These are phyloP conservation scores for Upupa epops DNA, from an alignment of 2,113 vertebrate species.

Conservation along the genomic window DNA sequence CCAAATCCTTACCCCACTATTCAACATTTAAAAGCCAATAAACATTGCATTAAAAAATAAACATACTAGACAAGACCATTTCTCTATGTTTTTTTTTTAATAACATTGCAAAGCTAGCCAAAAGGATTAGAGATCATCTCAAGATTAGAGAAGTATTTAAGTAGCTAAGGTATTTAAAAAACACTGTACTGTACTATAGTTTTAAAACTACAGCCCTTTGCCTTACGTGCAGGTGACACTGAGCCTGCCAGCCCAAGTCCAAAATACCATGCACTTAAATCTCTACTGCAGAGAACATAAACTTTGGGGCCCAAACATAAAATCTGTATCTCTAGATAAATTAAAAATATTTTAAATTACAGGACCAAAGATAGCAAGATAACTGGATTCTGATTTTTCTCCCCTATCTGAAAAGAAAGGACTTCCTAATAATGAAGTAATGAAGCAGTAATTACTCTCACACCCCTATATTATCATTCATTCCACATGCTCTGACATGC, in stretches of 20 bases:
- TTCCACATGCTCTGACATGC: neutral
- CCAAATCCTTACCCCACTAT: rapidly evolving
- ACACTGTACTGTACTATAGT: neutral
- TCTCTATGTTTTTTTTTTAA: neutral
- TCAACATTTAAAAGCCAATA: neutral
- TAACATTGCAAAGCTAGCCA: neutral
- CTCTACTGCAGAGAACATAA: neutral
- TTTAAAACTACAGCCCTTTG: neutral
- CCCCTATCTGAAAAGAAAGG: neutral
- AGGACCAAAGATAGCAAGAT: neutral
- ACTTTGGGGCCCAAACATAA: neutral
- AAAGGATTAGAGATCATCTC: neutral
- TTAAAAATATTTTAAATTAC: neutral
- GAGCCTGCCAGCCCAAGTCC: neutral
- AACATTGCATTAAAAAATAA: neutral
- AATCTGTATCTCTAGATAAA: neutral
- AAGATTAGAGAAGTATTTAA: neutral
- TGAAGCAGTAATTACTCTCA: neutral
- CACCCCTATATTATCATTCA: neutral
- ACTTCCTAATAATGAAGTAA: neutral
- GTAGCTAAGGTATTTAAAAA: neutral
- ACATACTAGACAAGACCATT: neutral
- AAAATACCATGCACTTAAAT: neutral
- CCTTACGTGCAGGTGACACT: neutral
- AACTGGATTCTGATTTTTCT: neutral